Percentiles rank a stretch among this genome's conserved stretches.
Evolutionary conservation across 92 coral and sea anemone genomes (phyloP).

Genomic region (Paragorgia papillata): DNA sequence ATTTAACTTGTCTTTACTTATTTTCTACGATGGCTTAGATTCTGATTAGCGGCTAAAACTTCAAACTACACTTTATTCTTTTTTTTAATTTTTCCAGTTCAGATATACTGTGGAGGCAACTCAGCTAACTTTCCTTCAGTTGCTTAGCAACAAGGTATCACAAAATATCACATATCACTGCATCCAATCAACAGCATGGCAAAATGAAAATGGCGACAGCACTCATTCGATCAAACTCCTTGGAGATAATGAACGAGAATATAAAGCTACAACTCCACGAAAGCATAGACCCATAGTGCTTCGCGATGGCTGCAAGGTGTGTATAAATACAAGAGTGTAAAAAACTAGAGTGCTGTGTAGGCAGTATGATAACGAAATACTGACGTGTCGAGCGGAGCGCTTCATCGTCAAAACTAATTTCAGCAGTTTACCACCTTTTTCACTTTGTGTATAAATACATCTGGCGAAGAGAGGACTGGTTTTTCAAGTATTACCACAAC

Average conservation of each 20-base stretch:
- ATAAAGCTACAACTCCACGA: conserved; percentile 23
- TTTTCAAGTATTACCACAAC: too few relatives aligned
- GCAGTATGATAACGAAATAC: too few relatives aligned
- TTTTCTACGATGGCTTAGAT: too few relatives aligned
- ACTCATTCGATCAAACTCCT: conserved; percentile 35
- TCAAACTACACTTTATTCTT: too few relatives aligned
- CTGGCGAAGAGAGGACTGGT: too few relatives aligned
- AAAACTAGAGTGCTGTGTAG: neutral
- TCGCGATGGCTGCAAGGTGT: conserved; percentile 31
- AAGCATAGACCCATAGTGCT: conserved; percentile 40
- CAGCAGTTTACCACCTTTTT: too few relatives aligned
- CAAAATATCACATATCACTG: conserved; percentile 33
- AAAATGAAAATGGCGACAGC: conserved; percentile 20
- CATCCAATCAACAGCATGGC: conserved; percentile 39
- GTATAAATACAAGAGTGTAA: neutral
- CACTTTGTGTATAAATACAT: too few relatives aligned
- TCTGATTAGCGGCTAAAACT: too few relatives aligned
- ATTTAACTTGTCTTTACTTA: neutral
- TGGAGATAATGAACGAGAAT: conserved; percentile 42
- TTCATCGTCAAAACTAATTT: too few relatives aligned
- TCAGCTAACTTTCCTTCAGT: conserved; percentile 40
- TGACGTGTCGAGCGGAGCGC: too few relatives aligned
- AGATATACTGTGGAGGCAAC: conserved; percentile 25
- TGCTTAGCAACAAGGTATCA: conserved; percentile 27
- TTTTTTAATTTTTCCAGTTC: conserved; percentile 18